These are phyloP conservation scores for Meloidogyne exigua DNA, from an alignment of 1,140 invertebrate species.

Conservation along the genomic window DNA sequence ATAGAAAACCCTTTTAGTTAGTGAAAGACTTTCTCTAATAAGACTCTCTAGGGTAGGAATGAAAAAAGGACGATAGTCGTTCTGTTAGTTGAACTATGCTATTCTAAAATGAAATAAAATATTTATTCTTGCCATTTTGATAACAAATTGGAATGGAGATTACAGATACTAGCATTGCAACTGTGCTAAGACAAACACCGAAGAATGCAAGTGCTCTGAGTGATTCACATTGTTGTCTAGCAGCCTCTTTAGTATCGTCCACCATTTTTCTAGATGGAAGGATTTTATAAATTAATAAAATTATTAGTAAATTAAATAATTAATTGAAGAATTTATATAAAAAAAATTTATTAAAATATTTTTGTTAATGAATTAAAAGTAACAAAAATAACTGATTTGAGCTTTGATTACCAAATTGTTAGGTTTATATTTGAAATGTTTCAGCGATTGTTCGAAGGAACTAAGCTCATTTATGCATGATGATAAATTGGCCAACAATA, in stretches of 20 bases:
- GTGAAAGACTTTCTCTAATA: too few species aligned
- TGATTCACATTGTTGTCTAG: constrained; percentile 13
- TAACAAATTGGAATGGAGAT: constrained; percentile 21
- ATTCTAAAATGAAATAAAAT: neutral
- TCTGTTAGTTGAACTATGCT: too few species aligned
- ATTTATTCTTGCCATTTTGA: constrained; percentile 16
- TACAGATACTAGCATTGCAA: constrained; percentile 29
- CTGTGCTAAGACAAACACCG: constrained; percentile 23
- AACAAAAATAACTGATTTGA: neutral
- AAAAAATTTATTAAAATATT: neutral
- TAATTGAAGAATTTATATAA: too few species aligned
- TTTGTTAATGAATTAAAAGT: neutral
- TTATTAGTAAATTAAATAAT: neutral
- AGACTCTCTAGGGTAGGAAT: too few species aligned
- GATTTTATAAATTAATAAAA: neutral
- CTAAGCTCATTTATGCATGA: constrained; percentile 2
- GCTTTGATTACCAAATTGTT: neutral
- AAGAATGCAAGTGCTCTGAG: constrained; percentile 21
- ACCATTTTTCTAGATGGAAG: neutral
- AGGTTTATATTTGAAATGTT: neutral
- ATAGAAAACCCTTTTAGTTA: too few species aligned
- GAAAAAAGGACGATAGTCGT: too few species aligned
- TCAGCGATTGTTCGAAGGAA: neutral
- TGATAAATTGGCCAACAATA: neutral
- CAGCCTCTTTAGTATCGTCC: neutral